Conservation (phyloP, 2,888 invertebrate genomes). For the Acronicta aceris region DNA sequence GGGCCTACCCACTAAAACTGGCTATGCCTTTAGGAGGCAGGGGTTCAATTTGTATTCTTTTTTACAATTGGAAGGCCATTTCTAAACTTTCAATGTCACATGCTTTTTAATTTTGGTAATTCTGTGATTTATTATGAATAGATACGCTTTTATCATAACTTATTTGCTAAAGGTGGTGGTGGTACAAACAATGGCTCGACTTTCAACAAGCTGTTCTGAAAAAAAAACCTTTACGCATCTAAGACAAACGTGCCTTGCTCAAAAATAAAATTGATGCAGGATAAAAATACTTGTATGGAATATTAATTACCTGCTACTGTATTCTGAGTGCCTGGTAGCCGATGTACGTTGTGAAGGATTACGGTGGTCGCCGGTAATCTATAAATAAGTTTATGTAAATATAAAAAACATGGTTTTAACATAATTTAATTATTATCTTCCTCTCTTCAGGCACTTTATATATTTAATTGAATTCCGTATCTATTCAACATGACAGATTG, state of each 20-base stretch:
- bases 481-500: neutral
- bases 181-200: too few relatives aligned
- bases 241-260: conserved; percentile 5
- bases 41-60: too few relatives aligned
- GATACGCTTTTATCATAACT: too few relatives aligned
- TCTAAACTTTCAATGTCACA: too few relatives aligned
- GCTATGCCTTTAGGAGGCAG: too few relatives aligned
- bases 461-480: neutral
- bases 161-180: too few relatives aligned
- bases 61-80: too few relatives aligned
- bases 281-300: conserved; percentile 35
- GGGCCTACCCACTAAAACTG: too few relatives aligned
- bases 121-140: too few relatives aligned
- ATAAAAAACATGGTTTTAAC: neutral
- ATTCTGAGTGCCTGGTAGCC: conserved; percentile 38
- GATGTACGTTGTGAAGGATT: conserved; percentile 25
- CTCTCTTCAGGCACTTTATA: neutral
- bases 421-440: neutral
- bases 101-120: too few relatives aligned
- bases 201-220: neutral
- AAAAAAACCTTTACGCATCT: neutral
- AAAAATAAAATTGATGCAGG: conserved; percentile 17
- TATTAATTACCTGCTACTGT: conserved; percentile 33
- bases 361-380: conserved; percentile 9
- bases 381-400: neutral